Evolutionary conservation across 2,113 vertebrate genomes (phyloP).

Genomic region (Numida meleagris): DNA sequence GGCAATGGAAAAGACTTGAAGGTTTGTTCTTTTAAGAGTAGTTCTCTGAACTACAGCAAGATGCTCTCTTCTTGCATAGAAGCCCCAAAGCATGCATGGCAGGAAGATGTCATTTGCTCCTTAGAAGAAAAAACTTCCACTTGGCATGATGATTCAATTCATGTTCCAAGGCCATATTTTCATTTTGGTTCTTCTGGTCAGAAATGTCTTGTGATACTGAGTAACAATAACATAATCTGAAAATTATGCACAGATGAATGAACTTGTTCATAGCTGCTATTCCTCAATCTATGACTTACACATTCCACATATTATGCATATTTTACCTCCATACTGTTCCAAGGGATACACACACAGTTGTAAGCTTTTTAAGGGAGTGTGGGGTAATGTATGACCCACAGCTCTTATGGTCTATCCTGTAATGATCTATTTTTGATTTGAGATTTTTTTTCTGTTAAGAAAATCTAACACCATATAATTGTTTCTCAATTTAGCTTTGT

Average conservation of each 20-base stretch:
- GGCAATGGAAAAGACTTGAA: not conserved
- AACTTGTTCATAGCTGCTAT: not conserved
- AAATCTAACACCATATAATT: not conserved
- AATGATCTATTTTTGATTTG: not conserved
- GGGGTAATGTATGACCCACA: not conserved
- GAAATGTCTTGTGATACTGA: slow-evolving; percentile 66
- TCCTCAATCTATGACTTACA: slow-evolving; percentile 24
- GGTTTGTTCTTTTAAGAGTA: not conserved
- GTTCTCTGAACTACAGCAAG: not conserved
- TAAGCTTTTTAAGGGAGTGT: not conserved
- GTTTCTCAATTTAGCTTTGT: slow-evolving; percentile 1
- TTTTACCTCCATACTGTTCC: slow-evolving; percentile 44
- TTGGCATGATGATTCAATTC: not conserved
- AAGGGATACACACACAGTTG: not conserved
- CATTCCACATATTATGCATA: slow-evolving; percentile 17
- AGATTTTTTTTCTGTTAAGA: slow-evolving; percentile 3
- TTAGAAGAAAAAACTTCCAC: not conserved
- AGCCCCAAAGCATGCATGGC: not conserved
- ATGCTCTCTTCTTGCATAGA: not conserved
- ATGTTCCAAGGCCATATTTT: slow-evolving; percentile 53
- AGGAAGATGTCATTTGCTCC: not conserved
- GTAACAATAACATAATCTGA: slow-evolving; percentile 55
- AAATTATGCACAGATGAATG: slow-evolving; percentile 47
- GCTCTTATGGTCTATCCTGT: not conserved
- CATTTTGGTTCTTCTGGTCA: slow-evolving; percentile 8